phyloP scores from a whole-genome alignment of 2,888 invertebrate species.

The Morpho achilles region DNA sequence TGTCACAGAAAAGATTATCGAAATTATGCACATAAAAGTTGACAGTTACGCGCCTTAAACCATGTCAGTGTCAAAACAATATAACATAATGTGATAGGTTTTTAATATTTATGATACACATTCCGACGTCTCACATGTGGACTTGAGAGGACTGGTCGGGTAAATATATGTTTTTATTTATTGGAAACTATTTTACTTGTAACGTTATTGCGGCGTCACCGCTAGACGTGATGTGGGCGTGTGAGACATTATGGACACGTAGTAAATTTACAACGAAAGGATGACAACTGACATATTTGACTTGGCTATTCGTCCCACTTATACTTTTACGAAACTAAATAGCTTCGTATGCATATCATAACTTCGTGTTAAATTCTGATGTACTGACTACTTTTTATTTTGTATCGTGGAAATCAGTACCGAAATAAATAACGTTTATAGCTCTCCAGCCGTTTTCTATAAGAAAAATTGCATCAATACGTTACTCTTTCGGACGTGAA shows the following conservation, averaged over 20 bases:
- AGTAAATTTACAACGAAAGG: conserved; percentile 5
- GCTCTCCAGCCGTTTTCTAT: too few relatives aligned
- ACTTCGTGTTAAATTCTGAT: too few relatives aligned
- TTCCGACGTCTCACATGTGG: conserved; percentile 25
- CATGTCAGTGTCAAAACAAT: conserved; percentile 18
- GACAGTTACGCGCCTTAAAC: conserved; percentile 17
- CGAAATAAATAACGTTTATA: too few relatives aligned
- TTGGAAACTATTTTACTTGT: conserved; percentile 51
- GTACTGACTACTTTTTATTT: too few relatives aligned
- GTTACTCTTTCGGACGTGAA: too few relatives aligned
- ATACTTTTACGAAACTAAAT: too few relatives aligned
- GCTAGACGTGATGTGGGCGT: conserved; percentile 34
- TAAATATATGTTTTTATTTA: conserved; percentile 47
- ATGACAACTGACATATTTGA: conserved; percentile 5
- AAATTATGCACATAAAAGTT: conserved; percentile 16
- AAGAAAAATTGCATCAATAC: too few relatives aligned
- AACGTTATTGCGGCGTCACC: conserved; percentile 53
- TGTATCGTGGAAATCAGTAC: too few relatives aligned
- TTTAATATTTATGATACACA: conserved; percentile 32
- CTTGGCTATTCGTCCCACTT: not conserved
- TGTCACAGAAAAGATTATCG: not conserved
- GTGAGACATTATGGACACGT: conserved; percentile 9
- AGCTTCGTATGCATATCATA: too few relatives aligned
- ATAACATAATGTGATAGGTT: conserved; percentile 27
- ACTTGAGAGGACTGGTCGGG: conserved; percentile 38